Percentiles rank a stretch among this genome's conserved stretches.
These are phyloP conservation scores for Tiphia femorata DNA, from an alignment of 2,888 invertebrate species.

Conservation along the genomic window DNA sequence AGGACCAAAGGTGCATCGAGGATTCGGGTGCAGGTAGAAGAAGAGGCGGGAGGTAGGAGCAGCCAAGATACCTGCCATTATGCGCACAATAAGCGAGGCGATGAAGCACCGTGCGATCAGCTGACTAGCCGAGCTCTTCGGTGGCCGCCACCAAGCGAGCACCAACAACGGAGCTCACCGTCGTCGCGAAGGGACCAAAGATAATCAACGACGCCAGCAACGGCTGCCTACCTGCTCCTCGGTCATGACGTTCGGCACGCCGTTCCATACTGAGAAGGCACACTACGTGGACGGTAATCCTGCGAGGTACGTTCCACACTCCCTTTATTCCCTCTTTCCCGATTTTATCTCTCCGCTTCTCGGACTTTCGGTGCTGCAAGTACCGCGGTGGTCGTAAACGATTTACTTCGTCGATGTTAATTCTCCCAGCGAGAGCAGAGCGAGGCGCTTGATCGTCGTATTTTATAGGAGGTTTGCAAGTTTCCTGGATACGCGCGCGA, in stretches of 20 bases:
- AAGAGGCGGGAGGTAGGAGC: too few species aligned
- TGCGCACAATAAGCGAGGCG: constrained; percentile 51
- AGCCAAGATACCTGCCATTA: constrained; percentile 27
- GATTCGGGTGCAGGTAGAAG: too few species aligned
- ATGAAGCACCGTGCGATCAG: constrained; percentile 57
- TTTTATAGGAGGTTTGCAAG: too few species aligned
- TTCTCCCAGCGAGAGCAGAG: too few species aligned
- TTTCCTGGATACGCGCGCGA: too few species aligned
- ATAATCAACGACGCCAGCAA: constrained; percentile 20
- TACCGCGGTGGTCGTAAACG: too few species aligned
- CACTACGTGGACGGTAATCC: constrained; percentile 54
- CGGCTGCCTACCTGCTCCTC: constrained; percentile 46
- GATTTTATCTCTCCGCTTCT: not conserved
- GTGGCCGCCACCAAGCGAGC: constrained; percentile 38
- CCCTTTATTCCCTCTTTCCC: not conserved
- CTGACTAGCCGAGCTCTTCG: constrained; percentile 58
- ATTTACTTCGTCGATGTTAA: too few species aligned
- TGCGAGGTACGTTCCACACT: constrained; percentile 49
- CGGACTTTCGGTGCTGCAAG: too few species aligned
- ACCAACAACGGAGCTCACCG: constrained; percentile 31
- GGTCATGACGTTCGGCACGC: constrained; percentile 64
- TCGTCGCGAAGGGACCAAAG: constrained; percentile 22
- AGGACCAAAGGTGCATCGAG: too few species aligned
- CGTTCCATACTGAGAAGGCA: constrained; percentile 60
- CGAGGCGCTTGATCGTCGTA: too few species aligned